A percentile compares a stretch with the other conserved stretches of the same genome.
These are phyloP conservation scores for Montipora capricornis DNA, from an alignment of 64 coral and sea anemone genomes.

Conservation along the genomic window DNA sequence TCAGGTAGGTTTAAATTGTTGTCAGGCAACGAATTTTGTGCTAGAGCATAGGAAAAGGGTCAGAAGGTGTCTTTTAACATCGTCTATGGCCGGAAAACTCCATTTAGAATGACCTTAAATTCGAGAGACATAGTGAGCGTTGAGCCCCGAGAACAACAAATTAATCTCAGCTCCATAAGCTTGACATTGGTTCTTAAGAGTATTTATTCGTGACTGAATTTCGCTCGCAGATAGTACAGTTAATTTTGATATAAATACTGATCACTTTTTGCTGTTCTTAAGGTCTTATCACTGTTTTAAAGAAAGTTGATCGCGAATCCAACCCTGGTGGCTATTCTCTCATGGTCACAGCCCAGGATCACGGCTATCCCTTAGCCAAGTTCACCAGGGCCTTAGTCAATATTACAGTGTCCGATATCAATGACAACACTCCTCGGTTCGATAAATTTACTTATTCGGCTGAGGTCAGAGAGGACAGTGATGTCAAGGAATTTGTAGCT, in stretches of 20 bases:
- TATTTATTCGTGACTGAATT: not conserved
- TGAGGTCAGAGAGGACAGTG: conserved; percentile 75
- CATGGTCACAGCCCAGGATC: conserved; percentile 70
- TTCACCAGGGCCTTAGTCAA: conserved; percentile 73
- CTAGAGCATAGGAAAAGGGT: too few relatives aligned
- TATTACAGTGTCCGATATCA: conserved; percentile 87
- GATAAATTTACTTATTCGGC: conserved; percentile 89
- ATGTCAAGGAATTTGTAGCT: conserved; percentile 44
- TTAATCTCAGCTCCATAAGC: too few relatives aligned
- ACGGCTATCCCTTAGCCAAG: conserved; percentile 80
- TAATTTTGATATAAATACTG: too few relatives aligned
- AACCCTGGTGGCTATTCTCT: conserved; percentile 80
- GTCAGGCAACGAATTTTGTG: not conserved
- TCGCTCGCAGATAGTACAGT: too few relatives aligned
- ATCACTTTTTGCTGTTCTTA: not conserved
- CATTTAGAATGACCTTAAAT: too few relatives aligned
- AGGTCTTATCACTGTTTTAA: conserved; percentile 77
- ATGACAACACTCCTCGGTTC: conserved; percentile 87
- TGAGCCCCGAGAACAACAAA: too few relatives aligned
- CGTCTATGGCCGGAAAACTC: too few relatives aligned
- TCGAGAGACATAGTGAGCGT: too few relatives aligned
- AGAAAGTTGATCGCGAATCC: conserved; percentile 80
- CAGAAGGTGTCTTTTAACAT: too few relatives aligned
- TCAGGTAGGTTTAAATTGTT: conserved; percentile 57
- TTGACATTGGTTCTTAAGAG: not conserved